Conservation (phyloP, 2,797 vertebrate species). For the Acrossocheilus wenchowensis region DNA sequence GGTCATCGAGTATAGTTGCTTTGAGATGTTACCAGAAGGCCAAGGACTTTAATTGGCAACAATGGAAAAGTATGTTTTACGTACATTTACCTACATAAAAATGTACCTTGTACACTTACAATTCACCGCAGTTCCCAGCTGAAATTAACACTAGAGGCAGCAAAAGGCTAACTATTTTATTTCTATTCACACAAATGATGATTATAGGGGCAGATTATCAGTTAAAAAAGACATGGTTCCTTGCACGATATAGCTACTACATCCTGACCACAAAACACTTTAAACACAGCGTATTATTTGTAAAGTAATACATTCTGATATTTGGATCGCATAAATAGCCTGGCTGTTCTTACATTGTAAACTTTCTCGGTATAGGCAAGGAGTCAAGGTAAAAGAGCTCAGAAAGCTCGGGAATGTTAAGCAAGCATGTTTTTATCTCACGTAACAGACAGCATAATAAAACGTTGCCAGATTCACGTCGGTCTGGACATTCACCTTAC, state of each 20-base stretch:
- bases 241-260: not conserved
- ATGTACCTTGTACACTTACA: not conserved
- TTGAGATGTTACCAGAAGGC: conserved; percentile 2
- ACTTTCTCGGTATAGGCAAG: not conserved
- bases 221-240: not conserved
- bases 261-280: not conserved
- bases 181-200: not conserved
- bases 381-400: not conserved
- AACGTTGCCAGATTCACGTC: not conserved
- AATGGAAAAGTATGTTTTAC: not conserved
- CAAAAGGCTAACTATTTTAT: not conserved
- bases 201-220: not conserved
- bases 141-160: not conserved
- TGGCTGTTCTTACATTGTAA: not conserved
- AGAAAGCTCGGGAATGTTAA: not conserved
- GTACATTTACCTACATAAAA: not conserved
- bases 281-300: not conserved
- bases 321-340: not conserved
- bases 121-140: not conserved
- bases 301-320: not conserved
- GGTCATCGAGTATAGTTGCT: conserved; percentile 33
- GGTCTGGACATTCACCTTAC: not conserved
- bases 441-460: not conserved
- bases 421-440: not conserved
- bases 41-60: conserved; percentile 5